These are phyloP conservation scores for Aplysia californica DNA, from an alignment of 1,140 invertebrate species.

Conservation along the genomic window DNA sequence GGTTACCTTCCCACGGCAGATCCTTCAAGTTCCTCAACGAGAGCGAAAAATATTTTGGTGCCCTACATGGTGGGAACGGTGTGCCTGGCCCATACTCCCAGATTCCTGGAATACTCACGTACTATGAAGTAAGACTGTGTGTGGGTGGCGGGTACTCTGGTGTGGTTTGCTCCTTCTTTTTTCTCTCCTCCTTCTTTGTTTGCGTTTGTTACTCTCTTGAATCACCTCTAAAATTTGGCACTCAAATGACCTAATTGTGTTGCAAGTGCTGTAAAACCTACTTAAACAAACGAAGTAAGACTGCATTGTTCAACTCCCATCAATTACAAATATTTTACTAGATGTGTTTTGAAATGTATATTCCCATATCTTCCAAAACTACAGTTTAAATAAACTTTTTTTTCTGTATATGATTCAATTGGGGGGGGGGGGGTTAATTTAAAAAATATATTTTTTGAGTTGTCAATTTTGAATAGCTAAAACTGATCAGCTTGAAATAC, in stretches of 20 bases:
- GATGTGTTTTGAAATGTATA: too few species aligned
- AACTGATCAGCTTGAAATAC: background rate
- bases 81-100: slow-evolving; percentile 13
- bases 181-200: too few species aligned
- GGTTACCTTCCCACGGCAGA: slow-evolving; percentile 9
- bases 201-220: background rate
- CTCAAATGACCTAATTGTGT: background rate
- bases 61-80: background rate
- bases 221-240: background rate
- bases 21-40: slow-evolving; percentile 5
- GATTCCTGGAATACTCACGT: slow-evolving; percentile 1
- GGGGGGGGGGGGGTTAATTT: too few species aligned
- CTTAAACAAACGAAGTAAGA: background rate
- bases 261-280: background rate
- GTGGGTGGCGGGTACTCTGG: too few species aligned
- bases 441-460: too few species aligned
- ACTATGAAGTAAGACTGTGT: slow-evolving; percentile 20
- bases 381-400: too few species aligned
- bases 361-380: too few species aligned
- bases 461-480: background rate
- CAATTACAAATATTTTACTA: too few species aligned
- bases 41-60: background rate
- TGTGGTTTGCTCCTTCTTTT: too few species aligned
- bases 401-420: too few species aligned
- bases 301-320: background rate